These are phyloP conservation scores for Horisme vitalbata DNA, from an alignment of 2,888 invertebrate species.

Conservation along the genomic window DNA sequence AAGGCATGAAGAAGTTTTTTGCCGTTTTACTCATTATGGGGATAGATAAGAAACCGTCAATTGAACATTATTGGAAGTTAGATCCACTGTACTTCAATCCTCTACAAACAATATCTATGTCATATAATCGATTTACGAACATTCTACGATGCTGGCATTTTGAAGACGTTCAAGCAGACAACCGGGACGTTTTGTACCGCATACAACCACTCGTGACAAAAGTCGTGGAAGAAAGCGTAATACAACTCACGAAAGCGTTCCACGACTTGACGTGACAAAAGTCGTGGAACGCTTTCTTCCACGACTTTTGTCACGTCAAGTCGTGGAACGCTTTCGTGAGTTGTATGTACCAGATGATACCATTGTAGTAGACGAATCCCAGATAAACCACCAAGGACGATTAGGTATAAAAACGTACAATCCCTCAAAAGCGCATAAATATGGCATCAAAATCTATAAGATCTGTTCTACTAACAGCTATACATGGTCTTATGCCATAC, in stretches of 20 bases:
- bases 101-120: conserved; percentile 12
- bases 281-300: too few species aligned
- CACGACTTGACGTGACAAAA: too few species aligned
- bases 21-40: conserved; percentile 15
- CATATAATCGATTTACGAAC: conserved; percentile 22
- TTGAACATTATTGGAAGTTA: conserved; percentile 14
- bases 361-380: conserved; percentile 1
- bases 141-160: conserved; percentile 25
- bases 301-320: too few species aligned
- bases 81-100: conserved; percentile 16
- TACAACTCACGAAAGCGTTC: too few species aligned
- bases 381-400: conserved; percentile 1
- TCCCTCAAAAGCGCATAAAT: conserved; percentile 13
- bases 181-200: conserved; percentile 22
- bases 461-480: conserved; percentile 23
- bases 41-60: conserved; percentile 5
- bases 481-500: conserved; percentile 20
- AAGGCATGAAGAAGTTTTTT: conserved; percentile 9
- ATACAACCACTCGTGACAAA: conserved; percentile 16
- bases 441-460: conserved; percentile 23
- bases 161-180: conserved; percentile 21
- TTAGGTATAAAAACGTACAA: conserved; percentile 3
- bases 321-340: conserved; percentile 1
- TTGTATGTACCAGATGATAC: conserved; percentile 1
- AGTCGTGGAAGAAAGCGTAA: too few species aligned